These are phyloP conservation scores for Eupithecia pulchellata DNA, from an alignment of 2,888 invertebrate genomes.

Conservation along the genomic window DNA sequence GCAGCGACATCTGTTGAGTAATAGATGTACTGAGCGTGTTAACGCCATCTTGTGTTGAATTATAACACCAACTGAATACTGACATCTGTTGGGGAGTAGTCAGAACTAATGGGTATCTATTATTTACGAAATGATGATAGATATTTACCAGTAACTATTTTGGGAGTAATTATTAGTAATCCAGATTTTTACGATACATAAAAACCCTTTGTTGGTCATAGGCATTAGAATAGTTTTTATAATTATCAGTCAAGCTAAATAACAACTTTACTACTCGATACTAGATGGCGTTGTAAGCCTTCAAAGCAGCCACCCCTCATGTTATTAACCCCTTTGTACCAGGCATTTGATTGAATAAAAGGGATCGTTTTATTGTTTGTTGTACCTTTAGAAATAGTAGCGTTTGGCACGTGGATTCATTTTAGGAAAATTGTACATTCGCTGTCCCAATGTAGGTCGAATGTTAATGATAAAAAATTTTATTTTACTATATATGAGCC, in stretches of 20 bases:
- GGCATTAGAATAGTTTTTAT: not conserved
- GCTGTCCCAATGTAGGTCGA: not conserved
- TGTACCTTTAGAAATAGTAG: conserved; percentile 20
- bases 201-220: not conserved
- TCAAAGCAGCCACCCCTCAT: not conserved
- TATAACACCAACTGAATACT: conserved; percentile 15
- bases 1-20: conserved; percentile 31
- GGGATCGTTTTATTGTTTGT: conserved; percentile 21
- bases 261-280: not conserved
- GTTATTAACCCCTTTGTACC: conserved; percentile 9
- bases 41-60: conserved; percentile 46
- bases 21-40: conserved; percentile 13
- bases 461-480: too few species aligned
- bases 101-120: not conserved
- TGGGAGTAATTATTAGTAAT: not conserved
- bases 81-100: not conserved
- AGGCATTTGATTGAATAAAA: conserved; percentile 26
- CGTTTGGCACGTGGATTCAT: not conserved
- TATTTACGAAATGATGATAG: not conserved
- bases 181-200: not conserved
- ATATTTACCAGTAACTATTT: not conserved
- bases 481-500: too few species aligned
- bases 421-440: not conserved
- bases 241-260: not conserved
- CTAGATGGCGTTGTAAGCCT: conserved; percentile 31